Evolutionary conservation across 2,113 vertebrate genomes (phyloP).

Genomic region (Mobula birostris): DNA sequence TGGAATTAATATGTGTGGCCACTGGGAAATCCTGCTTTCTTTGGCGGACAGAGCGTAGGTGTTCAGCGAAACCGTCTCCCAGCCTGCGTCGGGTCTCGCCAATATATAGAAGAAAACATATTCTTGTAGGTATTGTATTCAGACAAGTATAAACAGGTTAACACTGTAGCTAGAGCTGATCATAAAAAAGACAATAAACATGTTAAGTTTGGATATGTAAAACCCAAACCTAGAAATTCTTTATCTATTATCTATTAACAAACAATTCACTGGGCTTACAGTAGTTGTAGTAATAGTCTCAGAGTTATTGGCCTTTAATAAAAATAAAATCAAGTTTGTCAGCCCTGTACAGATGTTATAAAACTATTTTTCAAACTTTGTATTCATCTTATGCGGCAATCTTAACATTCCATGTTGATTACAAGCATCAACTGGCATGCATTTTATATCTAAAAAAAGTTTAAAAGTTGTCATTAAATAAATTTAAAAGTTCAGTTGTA

Average conservation of each 20-base stretch:
- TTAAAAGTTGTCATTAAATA: conserved; percentile 20
- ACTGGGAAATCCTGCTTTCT: no score
- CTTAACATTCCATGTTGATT: conserved; percentile 14
- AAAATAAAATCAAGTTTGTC: conserved; percentile 21
- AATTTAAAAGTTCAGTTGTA: conserved; percentile 21
- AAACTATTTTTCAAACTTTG: background rate
- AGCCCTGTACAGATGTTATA: background rate
- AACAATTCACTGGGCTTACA: background rate
- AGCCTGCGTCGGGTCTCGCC: no score
- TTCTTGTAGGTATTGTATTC: background rate
- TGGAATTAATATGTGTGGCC: no score
- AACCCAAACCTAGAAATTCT: background rate
- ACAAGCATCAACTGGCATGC: conserved; percentile 14
- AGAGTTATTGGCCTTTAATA: background rate
- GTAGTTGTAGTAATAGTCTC: background rate
- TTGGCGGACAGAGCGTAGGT: no score
- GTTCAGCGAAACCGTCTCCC: no score
- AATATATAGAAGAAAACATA: no score
- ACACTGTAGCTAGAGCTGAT: background rate
- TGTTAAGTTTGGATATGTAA: background rate
- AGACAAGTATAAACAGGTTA: conserved; percentile 1
- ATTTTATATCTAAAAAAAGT: conserved; percentile 25
- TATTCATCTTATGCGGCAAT: conserved; percentile 13
- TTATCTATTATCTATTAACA: background rate
- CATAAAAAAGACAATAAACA: background rate